phyloP scores from a whole-genome alignment of 2,113 vertebrate species.

The Uria aalge region DNA sequence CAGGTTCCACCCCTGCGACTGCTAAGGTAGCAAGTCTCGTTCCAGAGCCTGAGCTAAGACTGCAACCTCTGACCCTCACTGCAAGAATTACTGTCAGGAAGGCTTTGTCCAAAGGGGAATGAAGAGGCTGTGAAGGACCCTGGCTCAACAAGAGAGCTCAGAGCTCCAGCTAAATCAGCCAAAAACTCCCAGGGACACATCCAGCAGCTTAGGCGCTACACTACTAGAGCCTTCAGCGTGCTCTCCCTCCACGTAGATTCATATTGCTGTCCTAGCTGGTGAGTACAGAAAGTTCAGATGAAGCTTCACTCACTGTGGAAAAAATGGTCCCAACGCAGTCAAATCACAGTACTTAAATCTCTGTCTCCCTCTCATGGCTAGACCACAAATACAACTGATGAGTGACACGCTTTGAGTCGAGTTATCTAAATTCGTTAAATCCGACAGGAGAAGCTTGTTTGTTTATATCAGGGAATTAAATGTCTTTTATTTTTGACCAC shows the following conservation, averaged over 20 bases:
- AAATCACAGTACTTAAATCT: neutral
- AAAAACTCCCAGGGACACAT: neutral
- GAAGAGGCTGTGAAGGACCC: neutral
- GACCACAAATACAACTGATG: neutral
- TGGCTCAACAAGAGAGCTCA: accelerated
- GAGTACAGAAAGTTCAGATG: neutral
- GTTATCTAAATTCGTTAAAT: neutral
- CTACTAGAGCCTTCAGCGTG: neutral
- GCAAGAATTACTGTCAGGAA: neutral
- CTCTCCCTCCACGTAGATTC: neutral
- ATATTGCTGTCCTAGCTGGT: neutral
- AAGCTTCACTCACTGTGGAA: neutral
- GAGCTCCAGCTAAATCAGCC: neutral
- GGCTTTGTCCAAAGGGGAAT: neutral
- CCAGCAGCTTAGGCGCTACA: neutral
- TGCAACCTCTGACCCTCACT: neutral
- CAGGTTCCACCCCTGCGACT: neutral
- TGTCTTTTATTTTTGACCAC: neutral
- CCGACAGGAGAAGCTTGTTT: neutral
- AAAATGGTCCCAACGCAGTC: neutral
- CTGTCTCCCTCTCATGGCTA: slow-evolving; percentile 38
- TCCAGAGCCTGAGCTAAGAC: neutral
- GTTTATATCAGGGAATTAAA: neutral
- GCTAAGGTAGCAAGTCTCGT: neutral
- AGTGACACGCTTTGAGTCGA: neutral